phyloP scores from a whole-genome alignment of 92 coral and sea anemone species.

The Actinostola sp. region DNA sequence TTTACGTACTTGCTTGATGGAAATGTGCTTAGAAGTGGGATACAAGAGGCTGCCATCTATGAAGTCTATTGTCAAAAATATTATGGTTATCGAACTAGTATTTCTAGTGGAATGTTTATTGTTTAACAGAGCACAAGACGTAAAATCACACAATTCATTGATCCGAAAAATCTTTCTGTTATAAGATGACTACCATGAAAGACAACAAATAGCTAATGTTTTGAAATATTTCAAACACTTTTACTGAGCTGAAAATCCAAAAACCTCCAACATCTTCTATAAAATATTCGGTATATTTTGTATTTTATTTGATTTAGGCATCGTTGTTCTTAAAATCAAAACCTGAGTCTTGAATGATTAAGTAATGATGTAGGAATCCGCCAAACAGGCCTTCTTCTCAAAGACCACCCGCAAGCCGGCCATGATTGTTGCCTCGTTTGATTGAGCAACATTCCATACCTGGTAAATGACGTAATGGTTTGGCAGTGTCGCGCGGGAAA shows the following conservation, averaged over 20 bases:
- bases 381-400: conserved; percentile 21
- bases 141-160: conserved; percentile 14
- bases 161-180: conserved; percentile 20
- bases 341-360: conserved; percentile 20
- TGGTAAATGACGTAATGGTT: conserved; percentile 60
- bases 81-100: no score
- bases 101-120: background rate
- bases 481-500: conserved; percentile 62
- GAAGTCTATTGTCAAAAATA: no score
- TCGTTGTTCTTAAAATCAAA: background rate
- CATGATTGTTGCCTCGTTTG: conserved; percentile 10
- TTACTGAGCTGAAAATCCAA: no score
- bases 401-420: conserved; percentile 32
- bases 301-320: conserved; percentile 1
- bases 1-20: no score
- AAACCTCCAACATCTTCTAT: background rate
- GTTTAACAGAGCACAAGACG: conserved; percentile 15
- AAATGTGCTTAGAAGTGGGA: no score
- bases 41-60: no score
- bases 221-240: background rate
- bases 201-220: conserved; percentile 3
- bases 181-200: conserved; percentile 6
- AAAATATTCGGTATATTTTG: background rate
- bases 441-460: conserved; percentile 51
- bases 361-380: conserved; percentile 57